Conservation (phyloP, 1,140 invertebrate species). For the Lordiphosa mommai region DNA sequence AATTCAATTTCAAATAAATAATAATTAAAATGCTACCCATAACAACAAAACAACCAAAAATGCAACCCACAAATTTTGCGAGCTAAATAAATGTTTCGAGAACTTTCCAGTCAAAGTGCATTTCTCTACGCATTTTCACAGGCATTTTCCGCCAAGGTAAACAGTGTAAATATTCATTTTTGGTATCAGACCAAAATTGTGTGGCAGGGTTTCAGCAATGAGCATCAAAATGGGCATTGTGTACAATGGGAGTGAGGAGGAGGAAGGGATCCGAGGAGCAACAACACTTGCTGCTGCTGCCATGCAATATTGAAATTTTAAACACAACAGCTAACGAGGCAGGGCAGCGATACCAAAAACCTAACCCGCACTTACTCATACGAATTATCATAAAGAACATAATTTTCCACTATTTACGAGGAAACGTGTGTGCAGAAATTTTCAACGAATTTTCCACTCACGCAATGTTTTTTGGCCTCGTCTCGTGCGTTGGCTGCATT, state of each 20-base stretch:
- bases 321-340: constrained; percentile 35
- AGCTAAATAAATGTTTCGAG: constrained; percentile 4
- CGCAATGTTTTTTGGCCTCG: constrained; percentile 7
- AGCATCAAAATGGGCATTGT: constrained; percentile 1
- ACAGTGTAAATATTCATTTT: constrained; percentile 41
- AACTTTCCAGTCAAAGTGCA: constrained; percentile 14
- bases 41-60: too few species aligned
- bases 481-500: constrained; percentile 60
- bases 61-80: too few species aligned
- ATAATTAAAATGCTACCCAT: too few species aligned
- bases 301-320: constrained; percentile 41
- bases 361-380: constrained; percentile 31
- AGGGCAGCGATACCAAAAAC: neutral
- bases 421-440: constrained; percentile 44
- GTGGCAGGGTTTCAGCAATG: constrained; percentile 19
- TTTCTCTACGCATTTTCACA: neutral
- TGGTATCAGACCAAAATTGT: constrained; percentile 33
- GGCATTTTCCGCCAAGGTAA: constrained; percentile 32
- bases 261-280: neutral
- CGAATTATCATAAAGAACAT: constrained; percentile 72
- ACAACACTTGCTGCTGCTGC: constrained; percentile 15
- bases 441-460: constrained; percentile 24
- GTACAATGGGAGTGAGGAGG: neutral
- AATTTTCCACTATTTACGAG: constrained; percentile 56
- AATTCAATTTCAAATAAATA: too few species aligned